phyloP scores from a whole-genome alignment of 2,888 invertebrate species.

The Serripes groenlandicus region DNA sequence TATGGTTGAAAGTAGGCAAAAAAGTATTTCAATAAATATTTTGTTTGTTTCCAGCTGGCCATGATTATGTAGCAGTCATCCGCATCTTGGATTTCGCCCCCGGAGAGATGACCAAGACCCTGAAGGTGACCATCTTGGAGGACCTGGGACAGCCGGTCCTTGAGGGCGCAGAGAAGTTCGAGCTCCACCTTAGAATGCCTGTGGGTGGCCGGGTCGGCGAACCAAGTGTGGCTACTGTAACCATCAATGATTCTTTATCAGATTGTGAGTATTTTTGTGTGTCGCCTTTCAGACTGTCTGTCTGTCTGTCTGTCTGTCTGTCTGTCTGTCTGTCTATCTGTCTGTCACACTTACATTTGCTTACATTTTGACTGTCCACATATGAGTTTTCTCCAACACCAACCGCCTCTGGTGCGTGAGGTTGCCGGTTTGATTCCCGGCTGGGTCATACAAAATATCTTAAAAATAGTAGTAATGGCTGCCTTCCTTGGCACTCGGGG shows the following conservation, averaged over 20 bases:
- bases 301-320: not conserved
- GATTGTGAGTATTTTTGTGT: conserved; percentile 81
- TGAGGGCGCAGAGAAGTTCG: conserved; percentile 85
- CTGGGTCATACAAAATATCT: too few relatives aligned
- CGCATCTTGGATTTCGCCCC: conserved; percentile 83
- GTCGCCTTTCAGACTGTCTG: too few relatives aligned
- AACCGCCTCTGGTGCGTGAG: too few relatives aligned
- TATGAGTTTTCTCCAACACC: too few relatives aligned
- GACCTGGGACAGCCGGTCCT: conserved; percentile 84
- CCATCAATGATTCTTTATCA: conserved; percentile 84
- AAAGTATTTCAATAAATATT: too few relatives aligned
- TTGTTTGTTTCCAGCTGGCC: conserved; percentile 84
- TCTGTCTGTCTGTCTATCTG: conserved; percentile 81
- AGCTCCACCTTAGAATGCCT: conserved; percentile 84
- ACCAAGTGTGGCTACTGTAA: conserved; percentile 79
- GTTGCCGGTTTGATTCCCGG: too few relatives aligned
- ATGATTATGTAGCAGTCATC: conserved; percentile 85
- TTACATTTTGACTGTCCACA: not conserved
- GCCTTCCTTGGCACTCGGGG: too few relatives aligned
- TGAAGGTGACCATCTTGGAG: conserved; percentile 84
- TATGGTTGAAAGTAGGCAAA: too few relatives aligned
- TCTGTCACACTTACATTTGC: conserved; percentile 61
- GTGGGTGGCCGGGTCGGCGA: conserved; percentile 82
- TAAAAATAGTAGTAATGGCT: too few relatives aligned
- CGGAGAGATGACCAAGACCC: conserved; percentile 82